Conservation (phyloP, 2,797 vertebrate species). For the Pantherophis vulpinus region DNA sequence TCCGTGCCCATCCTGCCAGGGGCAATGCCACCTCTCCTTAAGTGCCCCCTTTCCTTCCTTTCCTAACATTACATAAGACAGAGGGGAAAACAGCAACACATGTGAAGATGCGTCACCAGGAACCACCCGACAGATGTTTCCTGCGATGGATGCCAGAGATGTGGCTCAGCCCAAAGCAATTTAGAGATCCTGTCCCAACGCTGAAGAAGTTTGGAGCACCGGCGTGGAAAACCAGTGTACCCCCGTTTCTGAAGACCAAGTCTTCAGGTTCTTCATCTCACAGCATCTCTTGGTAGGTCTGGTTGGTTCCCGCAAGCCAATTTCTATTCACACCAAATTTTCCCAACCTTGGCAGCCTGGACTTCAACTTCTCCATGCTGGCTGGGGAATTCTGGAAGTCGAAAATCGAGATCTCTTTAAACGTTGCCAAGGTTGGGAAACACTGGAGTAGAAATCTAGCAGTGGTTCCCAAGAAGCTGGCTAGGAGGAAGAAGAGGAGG, state of each 20-base stretch:
- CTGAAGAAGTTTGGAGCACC: background rate
- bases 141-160: background rate
- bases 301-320: background rate
- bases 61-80: accelerated
- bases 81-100: accelerated
- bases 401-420: background rate
- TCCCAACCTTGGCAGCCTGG: background rate
- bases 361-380: background rate
- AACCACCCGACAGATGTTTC: background rate
- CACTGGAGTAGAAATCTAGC: too few species aligned
- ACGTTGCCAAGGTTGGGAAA: too few species aligned
- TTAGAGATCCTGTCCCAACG: too few species aligned
- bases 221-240: too few species aligned
- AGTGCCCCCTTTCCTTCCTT: accelerated
- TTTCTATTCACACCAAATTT: background rate
- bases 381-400: background rate
- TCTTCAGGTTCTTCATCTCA: background rate
- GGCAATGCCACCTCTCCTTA: background rate
- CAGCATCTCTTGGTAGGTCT: background rate
- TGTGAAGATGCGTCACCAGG: background rate
- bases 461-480: too few species aligned
- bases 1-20: background rate
- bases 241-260: background rate
- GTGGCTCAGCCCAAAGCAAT: background rate
- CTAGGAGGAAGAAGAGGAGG: background rate